Evolutionary conservation across 2,888 invertebrate genomes (phyloP).

Genomic region (Dione vanillae): DNA sequence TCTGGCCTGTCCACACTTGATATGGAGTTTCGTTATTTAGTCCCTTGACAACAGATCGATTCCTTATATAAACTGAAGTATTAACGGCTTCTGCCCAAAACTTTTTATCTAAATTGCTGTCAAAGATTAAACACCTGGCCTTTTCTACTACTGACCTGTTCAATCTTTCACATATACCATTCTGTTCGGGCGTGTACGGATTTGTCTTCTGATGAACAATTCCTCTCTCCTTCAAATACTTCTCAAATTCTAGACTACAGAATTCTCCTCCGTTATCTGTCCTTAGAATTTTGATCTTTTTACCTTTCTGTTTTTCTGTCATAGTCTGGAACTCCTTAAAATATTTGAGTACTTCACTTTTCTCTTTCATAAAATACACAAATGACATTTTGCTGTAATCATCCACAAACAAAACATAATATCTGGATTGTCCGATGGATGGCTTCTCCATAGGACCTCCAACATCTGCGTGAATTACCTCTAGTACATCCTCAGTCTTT

Average conservation of each 20-base stretch:
- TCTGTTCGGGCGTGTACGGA: slow-evolving; percentile 43
- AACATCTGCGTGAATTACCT: slow-evolving; percentile 47
- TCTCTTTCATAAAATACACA: slow-evolving; percentile 36
- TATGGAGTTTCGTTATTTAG: not conserved
- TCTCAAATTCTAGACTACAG: no score
- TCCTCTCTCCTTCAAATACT: slow-evolving; percentile 36
- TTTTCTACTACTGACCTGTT: slow-evolving; percentile 46
- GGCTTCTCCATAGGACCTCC: slow-evolving; percentile 45
- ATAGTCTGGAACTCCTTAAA: slow-evolving; percentile 38
- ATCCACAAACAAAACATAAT: slow-evolving; percentile 43
- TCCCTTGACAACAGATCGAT: slow-evolving; percentile 35
- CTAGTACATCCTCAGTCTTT: slow-evolving; percentile 33
- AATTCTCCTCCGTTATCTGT: no score
- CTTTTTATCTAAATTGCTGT: slow-evolving; percentile 42
- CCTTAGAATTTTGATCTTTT: slow-evolving; percentile 39
- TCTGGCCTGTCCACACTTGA: not conserved
- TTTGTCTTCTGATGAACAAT: slow-evolving; percentile 48
- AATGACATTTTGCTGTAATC: slow-evolving; percentile 37
- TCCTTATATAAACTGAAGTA: slow-evolving; percentile 45
- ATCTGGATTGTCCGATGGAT: not conserved
- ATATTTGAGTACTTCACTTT: slow-evolving; percentile 39
- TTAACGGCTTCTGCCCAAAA: slow-evolving; percentile 48
- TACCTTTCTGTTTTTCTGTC: slow-evolving; percentile 38
- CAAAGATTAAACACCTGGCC: slow-evolving; percentile 45
- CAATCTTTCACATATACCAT: slow-evolving; percentile 45